Evolutionary conservation across 1,140 invertebrate genomes (phyloP), one percentile per base, ranked within the genome.

Genomic region (Magallana gigas): DNA sequence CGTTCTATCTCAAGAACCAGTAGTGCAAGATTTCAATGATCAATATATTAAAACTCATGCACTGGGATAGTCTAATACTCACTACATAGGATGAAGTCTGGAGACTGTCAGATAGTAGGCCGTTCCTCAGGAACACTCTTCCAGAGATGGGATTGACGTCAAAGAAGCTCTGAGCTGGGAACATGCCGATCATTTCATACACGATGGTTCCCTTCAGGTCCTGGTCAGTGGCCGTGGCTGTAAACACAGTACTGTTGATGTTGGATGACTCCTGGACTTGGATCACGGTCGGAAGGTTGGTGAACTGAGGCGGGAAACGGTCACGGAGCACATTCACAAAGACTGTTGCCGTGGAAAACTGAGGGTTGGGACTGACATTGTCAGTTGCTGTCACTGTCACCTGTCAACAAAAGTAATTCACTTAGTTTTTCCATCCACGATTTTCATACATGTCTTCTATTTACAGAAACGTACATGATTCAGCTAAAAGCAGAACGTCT

Each of bases 91-190:
- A 85, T 11, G 58, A 64, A 16, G 57, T 82, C 23, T 87, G 85
- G 1, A 87, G 97, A 84, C 97, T 96, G 91, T 98, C 98, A 88
- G 97, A 97, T 2, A 96, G 96, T 57, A 99, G 95, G 85, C 97
- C 97, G 88, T 97, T 96, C 0, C 97, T 97, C 0, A 97, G 96
- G 18, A 97, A 97, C 4, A 99, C 95, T 0, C 97, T 96, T 0
- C 98, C 98, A 0, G 97, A 97, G 80, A 96, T 97, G 0, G 97
- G 96, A 94, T 98, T 97, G 60, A 99, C 97, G 1, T 97, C 96
- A 93, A 99, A 99, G 90, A 90, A 93, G 60, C 87, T 89, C 68
- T 88, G 86, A 12, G 91, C 90, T 64, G 91, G 91, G 83, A 91
- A 90, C 7, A 89, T 80, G 12, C 92, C 92, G 56, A 90, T 86